Conservation (phyloP, 1,140 invertebrate genomes). For the Catajapyx aquilonaris region DNA sequence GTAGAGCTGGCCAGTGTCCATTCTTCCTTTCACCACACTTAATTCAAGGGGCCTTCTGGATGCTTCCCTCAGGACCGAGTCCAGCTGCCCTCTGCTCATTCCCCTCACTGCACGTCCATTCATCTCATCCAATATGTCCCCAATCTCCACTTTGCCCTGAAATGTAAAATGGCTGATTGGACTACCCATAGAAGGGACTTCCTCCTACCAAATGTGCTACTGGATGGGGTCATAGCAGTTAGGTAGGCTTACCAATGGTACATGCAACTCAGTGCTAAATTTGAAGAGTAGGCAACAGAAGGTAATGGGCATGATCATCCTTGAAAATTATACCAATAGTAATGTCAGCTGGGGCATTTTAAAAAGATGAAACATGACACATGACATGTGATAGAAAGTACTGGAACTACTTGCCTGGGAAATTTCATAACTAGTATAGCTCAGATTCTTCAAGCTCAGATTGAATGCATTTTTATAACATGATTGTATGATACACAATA, state of each 20-base stretch:
- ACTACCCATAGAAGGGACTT: constrained; percentile 3
- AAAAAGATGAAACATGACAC: too few relatives aligned
- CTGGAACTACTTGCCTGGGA: background rate
- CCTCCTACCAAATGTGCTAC: background rate
- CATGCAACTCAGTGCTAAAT: background rate
- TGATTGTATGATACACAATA: too few relatives aligned
- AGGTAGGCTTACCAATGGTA: background rate
- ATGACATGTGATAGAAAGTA: background rate
- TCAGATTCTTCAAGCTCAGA: too few relatives aligned
- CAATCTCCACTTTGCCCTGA: constrained; percentile 32
- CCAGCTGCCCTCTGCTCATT: constrained; percentile 24
- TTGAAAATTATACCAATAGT: too few relatives aligned
- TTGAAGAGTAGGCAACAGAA: background rate
- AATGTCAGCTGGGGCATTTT: too few relatives aligned
- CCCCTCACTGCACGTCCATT: constrained; percentile 28
- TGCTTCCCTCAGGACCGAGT: constrained; percentile 26
- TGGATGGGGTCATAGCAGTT: background rate
- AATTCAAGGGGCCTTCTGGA: constrained; percentile 26
- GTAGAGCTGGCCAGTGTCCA: too few relatives aligned
- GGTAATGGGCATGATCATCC: too few relatives aligned
- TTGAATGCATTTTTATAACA: too few relatives aligned
- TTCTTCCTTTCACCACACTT: constrained; percentile 31
- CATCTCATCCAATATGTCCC: constrained; percentile 39
- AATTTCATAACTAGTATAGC: background rate
- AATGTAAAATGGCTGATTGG: constrained; percentile 10